Evolutionary conservation across 1,140 invertebrate genomes (phyloP).

Genomic region (Drosophila athabasca): DNA sequence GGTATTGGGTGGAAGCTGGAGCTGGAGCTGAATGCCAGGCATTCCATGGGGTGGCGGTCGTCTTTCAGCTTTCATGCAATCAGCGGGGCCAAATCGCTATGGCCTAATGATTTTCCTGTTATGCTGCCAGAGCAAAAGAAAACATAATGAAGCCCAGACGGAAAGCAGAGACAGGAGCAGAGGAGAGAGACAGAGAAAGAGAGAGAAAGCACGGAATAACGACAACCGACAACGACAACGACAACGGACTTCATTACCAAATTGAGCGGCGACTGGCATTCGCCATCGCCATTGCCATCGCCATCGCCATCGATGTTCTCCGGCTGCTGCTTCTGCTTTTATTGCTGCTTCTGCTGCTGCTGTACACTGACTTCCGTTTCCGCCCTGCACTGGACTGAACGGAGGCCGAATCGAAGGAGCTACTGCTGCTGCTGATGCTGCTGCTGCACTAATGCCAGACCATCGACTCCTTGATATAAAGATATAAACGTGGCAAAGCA

Average conservation of each 20-base stretch:
- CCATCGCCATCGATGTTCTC: slow-evolving; percentile 38
- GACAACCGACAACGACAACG: slow-evolving; percentile 30
- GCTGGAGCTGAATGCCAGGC: too few relatives aligned
- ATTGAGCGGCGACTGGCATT: slow-evolving; percentile 71
- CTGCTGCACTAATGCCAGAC: slow-evolving; percentile 55
- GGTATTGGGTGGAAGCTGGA: not conserved
- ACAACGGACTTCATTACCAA: slow-evolving; percentile 77
- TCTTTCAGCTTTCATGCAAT: slow-evolving; percentile 51
- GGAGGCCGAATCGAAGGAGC: slow-evolving; percentile 56
- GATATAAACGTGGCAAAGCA: slow-evolving; percentile 77
- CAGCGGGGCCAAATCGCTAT: slow-evolving; percentile 73
- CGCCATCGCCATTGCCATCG: slow-evolving; percentile 5
- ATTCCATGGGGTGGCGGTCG: slow-evolving; percentile 8
- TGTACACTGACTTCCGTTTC: slow-evolving; percentile 73
- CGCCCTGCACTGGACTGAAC: slow-evolving; percentile 62
- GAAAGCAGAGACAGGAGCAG: slow-evolving; percentile 22
- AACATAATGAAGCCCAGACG: slow-evolving; percentile 69
- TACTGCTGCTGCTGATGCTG: slow-evolving; percentile 9
- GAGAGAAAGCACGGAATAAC: slow-evolving; percentile 10
- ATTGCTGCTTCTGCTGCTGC: slow-evolving; percentile 42
- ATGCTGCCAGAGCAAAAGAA: slow-evolving; percentile 60
- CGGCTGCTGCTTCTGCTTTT: slow-evolving; percentile 32
- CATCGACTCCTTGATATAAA: slow-evolving; percentile 49
- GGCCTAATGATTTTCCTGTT: slow-evolving; percentile 82
- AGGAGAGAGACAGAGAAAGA: slow-evolving; percentile 7